Evolutionary conservation across 2,888 invertebrate species (phyloP), one percentile per base, ranked within the genome.

Genomic region (Cylindroiulus punctatus): DNA sequence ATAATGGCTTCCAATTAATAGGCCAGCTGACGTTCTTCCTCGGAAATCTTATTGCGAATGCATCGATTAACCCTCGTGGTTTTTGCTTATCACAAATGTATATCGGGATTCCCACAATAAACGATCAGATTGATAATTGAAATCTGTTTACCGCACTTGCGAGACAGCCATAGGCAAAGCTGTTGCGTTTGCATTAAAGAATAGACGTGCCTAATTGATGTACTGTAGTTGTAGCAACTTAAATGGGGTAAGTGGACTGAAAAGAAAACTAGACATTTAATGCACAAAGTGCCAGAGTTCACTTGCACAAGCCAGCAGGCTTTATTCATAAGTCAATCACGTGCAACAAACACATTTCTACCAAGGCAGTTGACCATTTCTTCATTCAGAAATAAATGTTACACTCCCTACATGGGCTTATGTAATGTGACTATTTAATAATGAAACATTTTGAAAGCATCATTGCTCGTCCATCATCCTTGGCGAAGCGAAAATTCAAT

Each of bases 251-350:
- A 76, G 76, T 26, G 76, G 22, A 22, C 57, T 65, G 22, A 65
- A 5, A 65, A 76, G 30, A 76, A 44, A 44, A 8, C 8, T 44
- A 44, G 44, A 44, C 14, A 44, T 40, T 4, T 44, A 44, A 44
- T 44, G 44, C 12, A 44, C 40, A 40, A 40, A 4, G 5, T 40
- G 4, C 40, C 40, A 40, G 40, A 40, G 40, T 47, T 47, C 47
- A 10, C 47, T 47, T 5, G 14, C 5, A 2, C 47, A 2, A 47
- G 40, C 8, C 5, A 10, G 14, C 14, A 47, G 47, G 14, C 47
- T 14, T n/a, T n/a, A 52, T 52, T n/a, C 52, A 52, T 52, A n/a
- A 52, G n/a, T n/a, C 52, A 52, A 52, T 52, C 52, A 52, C n/a
- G n/a, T 65, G 57, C 57, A 65, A 19, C 22, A 65, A 65, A 19